Base-by-base conservation (phyloP, 2,888 invertebrate species). In the Caenorhabditis afra region DNA sequence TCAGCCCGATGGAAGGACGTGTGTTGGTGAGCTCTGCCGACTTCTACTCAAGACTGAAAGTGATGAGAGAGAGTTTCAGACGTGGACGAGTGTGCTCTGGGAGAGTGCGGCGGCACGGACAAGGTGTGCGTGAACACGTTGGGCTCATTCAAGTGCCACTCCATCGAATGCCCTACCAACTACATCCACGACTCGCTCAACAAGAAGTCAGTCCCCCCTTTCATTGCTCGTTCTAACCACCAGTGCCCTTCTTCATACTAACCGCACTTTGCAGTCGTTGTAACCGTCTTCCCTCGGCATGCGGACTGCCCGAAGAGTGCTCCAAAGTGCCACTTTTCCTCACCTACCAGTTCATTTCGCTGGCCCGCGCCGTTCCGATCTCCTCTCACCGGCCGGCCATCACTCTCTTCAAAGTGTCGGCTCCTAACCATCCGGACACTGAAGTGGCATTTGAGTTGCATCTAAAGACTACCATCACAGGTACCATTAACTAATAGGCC, bases 301-400 rank as follows among this genome's bases (percentile, higher is more conserved):
- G 96, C 89, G 85, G 81, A 12, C 62, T 83, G 18, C 74, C 81
- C 12, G 74, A 80, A 35, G 67, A 74, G 29, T 85, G 85, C 50
- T 58, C 59, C 11, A 93, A 93, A 45, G 92, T 93, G 23, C 93
- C 93, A n/a, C 94, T 95, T 53, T 94, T 95, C 62, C 95, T 95
- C 90, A 95, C 95, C 39, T 96, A 94, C 92, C 96, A 97, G 91
- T 97, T 95, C 91, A 94, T 98, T 86, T 95, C 96, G 0, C 94
- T 98, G 88, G 95, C 95, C 0, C 94, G 96, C 23, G 94, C 95
- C 61, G 90, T 92, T 53, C 90, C 91, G 68, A 89, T 92, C 23
- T 86, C 92, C 1, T 88, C 91, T 78, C 93, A 93, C 1, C 92
- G 94, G 44, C 94, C 95, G 66, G 92, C 97, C 10, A 97, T 97